Evolutionary conservation across 2,113 vertebrate species (phyloP).

Genomic region (Jacana jacana): DNA sequence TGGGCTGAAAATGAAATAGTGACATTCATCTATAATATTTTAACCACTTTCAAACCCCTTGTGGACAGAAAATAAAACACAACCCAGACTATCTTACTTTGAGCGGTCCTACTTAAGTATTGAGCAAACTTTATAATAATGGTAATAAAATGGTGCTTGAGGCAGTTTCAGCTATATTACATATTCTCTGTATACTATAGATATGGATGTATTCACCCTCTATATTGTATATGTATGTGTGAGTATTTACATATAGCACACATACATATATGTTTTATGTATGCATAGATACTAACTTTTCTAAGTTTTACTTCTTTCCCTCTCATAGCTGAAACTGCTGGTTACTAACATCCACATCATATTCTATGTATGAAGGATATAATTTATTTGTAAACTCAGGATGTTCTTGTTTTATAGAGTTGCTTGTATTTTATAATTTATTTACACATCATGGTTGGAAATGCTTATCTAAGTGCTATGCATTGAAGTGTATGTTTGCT

Average conservation of each 20-base stretch:
- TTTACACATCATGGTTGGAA: constrained; percentile 74
- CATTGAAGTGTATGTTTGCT: constrained; percentile 79
- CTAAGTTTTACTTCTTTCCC: constrained; percentile 46
- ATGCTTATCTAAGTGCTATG: constrained; percentile 76
- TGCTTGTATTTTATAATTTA: constrained; percentile 80
- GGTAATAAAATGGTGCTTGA: constrained; percentile 79
- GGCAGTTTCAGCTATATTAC: constrained; percentile 77
- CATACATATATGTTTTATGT: constrained; percentile 47
- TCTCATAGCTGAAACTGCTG: constrained; percentile 68
- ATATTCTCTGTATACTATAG: constrained; percentile 55
- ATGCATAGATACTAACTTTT: constrained; percentile 62
- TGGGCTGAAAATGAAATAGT: neutral
- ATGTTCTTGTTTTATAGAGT: constrained; percentile 73
- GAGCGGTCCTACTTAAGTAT: constrained; percentile 76
- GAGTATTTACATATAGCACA: constrained; percentile 12
- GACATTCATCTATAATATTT: neutral
- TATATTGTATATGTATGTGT: constrained; percentile 1
- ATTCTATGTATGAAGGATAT: constrained; percentile 74
- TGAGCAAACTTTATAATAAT: constrained; percentile 67
- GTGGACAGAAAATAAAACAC: neutral
- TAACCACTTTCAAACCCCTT: neutral
- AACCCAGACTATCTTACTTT: constrained; percentile 56
- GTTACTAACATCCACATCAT: constrained; percentile 58
- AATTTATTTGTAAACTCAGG: constrained; percentile 83
- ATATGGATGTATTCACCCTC: constrained; percentile 18